Conservation (phyloP, 2,797 vertebrate species). For the Pteronotus mesoamericanus region DNA sequence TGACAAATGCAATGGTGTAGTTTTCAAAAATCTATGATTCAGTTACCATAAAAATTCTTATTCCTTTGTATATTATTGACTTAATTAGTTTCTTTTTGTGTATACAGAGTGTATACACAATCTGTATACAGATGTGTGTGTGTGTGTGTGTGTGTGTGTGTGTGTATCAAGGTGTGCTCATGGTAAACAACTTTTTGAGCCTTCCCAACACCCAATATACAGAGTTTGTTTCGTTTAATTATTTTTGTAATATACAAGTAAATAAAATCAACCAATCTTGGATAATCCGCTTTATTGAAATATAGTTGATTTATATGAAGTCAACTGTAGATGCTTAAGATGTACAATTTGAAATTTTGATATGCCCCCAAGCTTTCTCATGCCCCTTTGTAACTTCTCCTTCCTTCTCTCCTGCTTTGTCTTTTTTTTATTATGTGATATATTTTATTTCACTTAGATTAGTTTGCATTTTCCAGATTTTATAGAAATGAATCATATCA, state of each 20-base stretch:
- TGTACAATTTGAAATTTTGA: not conserved
- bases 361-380: not conserved
- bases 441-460: conserved; percentile 7
- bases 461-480: not conserved
- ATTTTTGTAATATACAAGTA: not conserved
- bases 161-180: not conserved
- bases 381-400: not conserved
- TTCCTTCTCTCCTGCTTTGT: not conserved
- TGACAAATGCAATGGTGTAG: not conserved
- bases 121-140: too few relatives aligned
- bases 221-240: not conserved
- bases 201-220: not conserved
- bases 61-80: not conserved
- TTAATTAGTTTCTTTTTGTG: not conserved
- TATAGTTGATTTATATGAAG: not conserved
- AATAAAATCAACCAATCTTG: not conserved
- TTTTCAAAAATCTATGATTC: not conserved
- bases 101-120: too few relatives aligned
- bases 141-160: too few relatives aligned
- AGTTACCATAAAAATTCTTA: not conserved
- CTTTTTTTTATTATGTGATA: not conserved
- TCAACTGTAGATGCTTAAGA: not conserved
- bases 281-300: not conserved
- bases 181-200: not conserved
- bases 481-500: too few relatives aligned